phyloP scores from a whole-genome alignment of 2,797 vertebrate species.

The Clarias pachynema region DNA sequence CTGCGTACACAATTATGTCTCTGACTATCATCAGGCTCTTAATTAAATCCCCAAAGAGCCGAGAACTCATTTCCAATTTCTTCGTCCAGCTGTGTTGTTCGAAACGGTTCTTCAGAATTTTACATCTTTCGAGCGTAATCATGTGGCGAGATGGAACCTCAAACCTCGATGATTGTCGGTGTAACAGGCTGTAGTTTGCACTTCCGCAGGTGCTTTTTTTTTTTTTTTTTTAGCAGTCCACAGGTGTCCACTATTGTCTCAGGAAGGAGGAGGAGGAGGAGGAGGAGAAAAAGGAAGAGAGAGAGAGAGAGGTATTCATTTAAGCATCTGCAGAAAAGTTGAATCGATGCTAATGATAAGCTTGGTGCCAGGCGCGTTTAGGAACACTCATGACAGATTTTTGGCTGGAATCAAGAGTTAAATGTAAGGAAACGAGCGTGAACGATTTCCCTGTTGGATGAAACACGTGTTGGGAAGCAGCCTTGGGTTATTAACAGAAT shows the following conservation, averaged over 20 bases:
- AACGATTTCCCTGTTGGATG: not conserved
- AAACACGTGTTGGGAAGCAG: not conserved
- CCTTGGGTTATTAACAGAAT: conserved; percentile 13
- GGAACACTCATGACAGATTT: conserved; percentile 54
- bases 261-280: conserved; percentile 2
- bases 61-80: not conserved
- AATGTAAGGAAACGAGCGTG: conserved; percentile 1
- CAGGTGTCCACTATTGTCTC: conserved; percentile 45
- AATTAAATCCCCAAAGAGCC: not conserved
- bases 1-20: not conserved
- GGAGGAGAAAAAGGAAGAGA: not conserved
- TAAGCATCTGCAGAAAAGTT: conserved; percentile 28
- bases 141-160: not conserved
- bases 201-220: not conserved
- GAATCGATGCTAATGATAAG: conserved; percentile 69
- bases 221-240: conserved; percentile 11
- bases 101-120: not conserved
- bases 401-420: not conserved
- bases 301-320: conserved; percentile 36
- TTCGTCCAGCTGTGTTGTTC: not conserved
- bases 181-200: conserved; percentile 1
- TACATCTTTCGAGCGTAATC: not conserved
- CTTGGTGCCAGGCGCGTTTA: conserved; percentile 67
- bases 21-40: not conserved
- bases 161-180: conserved; percentile 1